Evolutionary conservation across 1,140 invertebrate species (phyloP).

Genomic region (Popillia japonica): DNA sequence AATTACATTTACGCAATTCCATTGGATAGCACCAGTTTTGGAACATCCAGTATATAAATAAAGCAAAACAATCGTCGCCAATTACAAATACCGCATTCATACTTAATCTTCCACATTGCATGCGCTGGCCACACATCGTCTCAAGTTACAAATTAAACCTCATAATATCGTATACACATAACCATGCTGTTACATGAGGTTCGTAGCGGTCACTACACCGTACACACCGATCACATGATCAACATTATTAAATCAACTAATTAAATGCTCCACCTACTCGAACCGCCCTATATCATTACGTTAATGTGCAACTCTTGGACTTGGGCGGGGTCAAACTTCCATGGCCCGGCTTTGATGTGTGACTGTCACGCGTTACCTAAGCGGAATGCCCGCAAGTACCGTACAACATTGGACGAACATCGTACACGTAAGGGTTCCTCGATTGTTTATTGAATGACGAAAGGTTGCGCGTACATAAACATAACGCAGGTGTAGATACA

Average conservation of each 20-base stretch:
- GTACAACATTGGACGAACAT: neutral
- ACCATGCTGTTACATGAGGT: neutral
- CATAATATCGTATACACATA: neutral
- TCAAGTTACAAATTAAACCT: slow-evolving; percentile 16
- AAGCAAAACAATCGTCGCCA: too few species aligned
- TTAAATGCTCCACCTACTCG: slow-evolving; percentile 54
- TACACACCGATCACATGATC: slow-evolving; percentile 47
- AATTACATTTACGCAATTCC: too few species aligned
- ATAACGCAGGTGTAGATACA: slow-evolving; percentile 4
- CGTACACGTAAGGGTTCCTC: neutral
- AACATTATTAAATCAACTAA: slow-evolving; percentile 52
- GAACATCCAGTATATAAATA: too few species aligned
- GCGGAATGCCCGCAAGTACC: neutral
- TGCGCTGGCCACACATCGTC: neutral
- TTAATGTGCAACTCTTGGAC: slow-evolving; percentile 51
- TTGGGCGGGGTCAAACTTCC: slow-evolving; percentile 49
- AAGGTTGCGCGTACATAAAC: too few species aligned
- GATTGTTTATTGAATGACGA: slow-evolving; percentile 19
- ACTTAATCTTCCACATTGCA: slow-evolving; percentile 8
- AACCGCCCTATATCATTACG: slow-evolving; percentile 53
- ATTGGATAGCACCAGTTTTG: too few species aligned
- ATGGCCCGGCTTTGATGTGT: slow-evolving; percentile 48
- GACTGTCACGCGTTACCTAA: slow-evolving; percentile 43
- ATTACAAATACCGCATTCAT: too few species aligned
- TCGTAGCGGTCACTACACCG: slow-evolving; percentile 33